Evolutionary conservation across 2,888 invertebrate genomes (phyloP).

Genomic region (Cryptosula pallasiana): DNA sequence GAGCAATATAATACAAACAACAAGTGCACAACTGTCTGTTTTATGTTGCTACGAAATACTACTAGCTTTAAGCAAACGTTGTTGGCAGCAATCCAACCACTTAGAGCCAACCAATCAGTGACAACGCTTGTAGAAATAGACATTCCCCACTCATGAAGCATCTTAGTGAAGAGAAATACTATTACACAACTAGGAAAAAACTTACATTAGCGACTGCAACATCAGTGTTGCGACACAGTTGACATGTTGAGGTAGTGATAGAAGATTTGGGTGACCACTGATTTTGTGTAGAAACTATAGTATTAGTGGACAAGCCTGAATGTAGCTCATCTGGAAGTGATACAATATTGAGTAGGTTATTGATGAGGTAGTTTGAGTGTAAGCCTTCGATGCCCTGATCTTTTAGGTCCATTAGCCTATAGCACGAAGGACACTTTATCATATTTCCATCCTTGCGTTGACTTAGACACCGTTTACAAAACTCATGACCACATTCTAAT

Average conservation of each 20-base stretch:
- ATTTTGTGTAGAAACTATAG: not conserved
- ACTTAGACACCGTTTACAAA: slow-evolving; percentile 50
- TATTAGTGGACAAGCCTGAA: not conserved
- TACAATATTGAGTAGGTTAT: slow-evolving; percentile 47
- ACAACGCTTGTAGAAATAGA: too few relatives aligned
- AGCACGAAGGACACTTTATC: slow-evolving; percentile 46
- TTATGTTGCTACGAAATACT: too few relatives aligned
- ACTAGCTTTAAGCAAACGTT: too few relatives aligned
- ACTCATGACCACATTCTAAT: slow-evolving; percentile 51
- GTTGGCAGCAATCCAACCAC: not conserved
- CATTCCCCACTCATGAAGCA: too few relatives aligned
- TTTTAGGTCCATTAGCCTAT: slow-evolving; percentile 37
- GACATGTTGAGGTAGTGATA: not conserved
- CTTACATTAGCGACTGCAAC: not conserved
- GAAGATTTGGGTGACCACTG: not conserved
- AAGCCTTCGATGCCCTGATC: slow-evolving; percentile 43
- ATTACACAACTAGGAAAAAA: too few relatives aligned
- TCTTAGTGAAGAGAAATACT: too few relatives aligned
- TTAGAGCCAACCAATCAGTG: too few relatives aligned
- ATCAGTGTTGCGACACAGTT: not conserved
- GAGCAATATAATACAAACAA: too few relatives aligned
- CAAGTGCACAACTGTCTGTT: too few relatives aligned
- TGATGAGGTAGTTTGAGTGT: slow-evolving; percentile 45
- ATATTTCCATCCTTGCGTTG: slow-evolving; percentile 30
- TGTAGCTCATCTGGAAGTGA: slow-evolving; percentile 28